phyloP scores from a whole-genome alignment of 2,113 vertebrate genomes.

The Lanius ludovicianus region DNA sequence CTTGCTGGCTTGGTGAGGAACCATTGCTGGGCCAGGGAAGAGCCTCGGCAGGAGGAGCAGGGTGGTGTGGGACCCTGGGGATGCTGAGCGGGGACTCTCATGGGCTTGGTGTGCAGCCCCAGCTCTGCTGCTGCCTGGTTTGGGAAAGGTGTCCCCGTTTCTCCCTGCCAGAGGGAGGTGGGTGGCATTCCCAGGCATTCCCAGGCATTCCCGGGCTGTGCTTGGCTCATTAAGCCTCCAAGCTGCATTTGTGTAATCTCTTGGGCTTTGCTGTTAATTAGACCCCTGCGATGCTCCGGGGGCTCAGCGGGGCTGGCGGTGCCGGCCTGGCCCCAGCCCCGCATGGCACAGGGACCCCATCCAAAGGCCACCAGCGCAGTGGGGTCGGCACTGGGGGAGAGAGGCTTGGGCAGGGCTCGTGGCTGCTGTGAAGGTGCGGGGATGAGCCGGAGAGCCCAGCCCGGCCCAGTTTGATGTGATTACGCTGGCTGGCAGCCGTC shows the following conservation, averaged over 20 bases:
- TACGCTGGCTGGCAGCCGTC: constrained; percentile 3
- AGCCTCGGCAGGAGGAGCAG: neutral
- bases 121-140: neutral
- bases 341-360: neutral
- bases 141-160: neutral
- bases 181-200: neutral
- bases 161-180: fast-evolving
- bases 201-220: neutral
- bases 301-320: neutral
- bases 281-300: fast-evolving
- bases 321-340: neutral
- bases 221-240: neutral
- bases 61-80: fast-evolving
- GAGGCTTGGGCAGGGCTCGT: neutral
- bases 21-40: neutral
- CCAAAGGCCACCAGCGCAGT: neutral
- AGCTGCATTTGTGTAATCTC: neutral
- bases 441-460: neutral
- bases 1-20: neutral
- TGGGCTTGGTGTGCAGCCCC: neutral
- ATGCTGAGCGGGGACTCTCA: neutral
- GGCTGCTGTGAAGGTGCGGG: neutral
- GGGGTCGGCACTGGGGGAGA: neutral
- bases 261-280: neutral
- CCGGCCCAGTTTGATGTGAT: constrained; percentile 30